Evolutionary conservation across 2,113 vertebrate species (phyloP), one percentile per base, ranked within the genome.

Genomic region (Chaetodon trifascialis): DNA sequence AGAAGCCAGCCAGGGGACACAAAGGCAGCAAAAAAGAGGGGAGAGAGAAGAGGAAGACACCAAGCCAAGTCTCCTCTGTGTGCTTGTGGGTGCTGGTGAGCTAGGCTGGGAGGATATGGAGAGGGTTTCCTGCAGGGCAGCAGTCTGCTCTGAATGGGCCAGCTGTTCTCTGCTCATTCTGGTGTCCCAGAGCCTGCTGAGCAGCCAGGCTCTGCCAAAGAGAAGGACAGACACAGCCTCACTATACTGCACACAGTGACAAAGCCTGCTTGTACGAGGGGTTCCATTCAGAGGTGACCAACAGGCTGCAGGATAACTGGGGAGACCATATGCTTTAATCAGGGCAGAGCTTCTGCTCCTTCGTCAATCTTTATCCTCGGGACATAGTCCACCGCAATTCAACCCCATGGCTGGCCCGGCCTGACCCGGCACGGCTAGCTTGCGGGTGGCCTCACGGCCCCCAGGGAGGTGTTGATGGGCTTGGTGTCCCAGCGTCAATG

Each of bases 101-200:
- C 80, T 34, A n/a, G 86, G 74, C 86, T 82, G 75, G 82, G 82
- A 89, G 89, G 86, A 83, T 62, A 83, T 62, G 15, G 71, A 84
- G 72, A 85, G 78, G 80, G 83, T 81, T 79, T 91, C 93, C 91
- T 89, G 88, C 59, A 11, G 87, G 88, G 88, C 78, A 88, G 65
- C 94, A 90, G 93, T 92, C 93, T 93, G 93, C 82, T 93, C 89
- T 89, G 86, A 90, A 91, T 88, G 64, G 83, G 70, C 83, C 93
- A 92, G 93, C 93, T 94, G 94, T 90, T 92, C 87, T 49, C 80
- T 67, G 73, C 86, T 85, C 91, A 72, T 83, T 83, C 83, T 70
- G 34, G 71, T 83, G 81, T 81, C 87, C 76, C 87, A 54, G 62
- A 76, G 84, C 86, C 90, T 11, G 14, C 51, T n/a, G 86, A 91